These are phyloP conservation scores for Bos indicus DNA, from an alignment of 2,113 vertebrate genomes.

Conservation along the genomic window DNA sequence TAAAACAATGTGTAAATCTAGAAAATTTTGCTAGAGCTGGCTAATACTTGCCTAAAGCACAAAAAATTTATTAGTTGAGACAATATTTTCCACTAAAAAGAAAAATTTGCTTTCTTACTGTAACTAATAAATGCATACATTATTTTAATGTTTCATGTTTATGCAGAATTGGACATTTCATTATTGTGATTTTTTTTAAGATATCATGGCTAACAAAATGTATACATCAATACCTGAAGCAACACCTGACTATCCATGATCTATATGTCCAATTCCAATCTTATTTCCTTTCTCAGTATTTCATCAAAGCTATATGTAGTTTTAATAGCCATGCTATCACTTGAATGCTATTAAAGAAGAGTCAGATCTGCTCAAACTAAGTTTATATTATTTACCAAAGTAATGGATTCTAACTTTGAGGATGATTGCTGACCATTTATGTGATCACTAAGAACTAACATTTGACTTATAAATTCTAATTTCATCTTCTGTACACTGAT, in stretches of 20 bases:
- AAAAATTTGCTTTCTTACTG: background rate
- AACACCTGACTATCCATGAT: background rate
- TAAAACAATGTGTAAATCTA: background rate
- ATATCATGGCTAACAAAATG: conserved; percentile 12
- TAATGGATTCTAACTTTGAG: background rate
- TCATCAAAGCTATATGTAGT: background rate
- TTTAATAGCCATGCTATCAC: background rate
- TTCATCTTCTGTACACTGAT: conserved; percentile 84
- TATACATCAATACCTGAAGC: background rate
- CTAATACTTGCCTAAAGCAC: conserved; percentile 36
- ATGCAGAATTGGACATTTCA: conserved; percentile 19
- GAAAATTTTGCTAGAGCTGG: background rate
- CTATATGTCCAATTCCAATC: background rate
- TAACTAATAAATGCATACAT: conserved; percentile 14
- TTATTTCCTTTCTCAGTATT: conserved; percentile 26
- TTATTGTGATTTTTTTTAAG: background rate
- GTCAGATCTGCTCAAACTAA: background rate
- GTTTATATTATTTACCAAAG: background rate
- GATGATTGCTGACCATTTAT: background rate
- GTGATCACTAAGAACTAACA: conserved; percentile 24
- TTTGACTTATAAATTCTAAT: conserved; percentile 81
- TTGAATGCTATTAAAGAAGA: conserved; percentile 29
- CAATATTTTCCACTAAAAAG: conserved; percentile 7
- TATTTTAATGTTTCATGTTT: conserved; percentile 16
- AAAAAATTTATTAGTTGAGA: background rate